A percentile compares a stretch with the other conserved stretches of the same genome.
phyloP scores from a whole-genome alignment of 2,888 invertebrate genomes.

The Entomobrya proxima region DNA sequence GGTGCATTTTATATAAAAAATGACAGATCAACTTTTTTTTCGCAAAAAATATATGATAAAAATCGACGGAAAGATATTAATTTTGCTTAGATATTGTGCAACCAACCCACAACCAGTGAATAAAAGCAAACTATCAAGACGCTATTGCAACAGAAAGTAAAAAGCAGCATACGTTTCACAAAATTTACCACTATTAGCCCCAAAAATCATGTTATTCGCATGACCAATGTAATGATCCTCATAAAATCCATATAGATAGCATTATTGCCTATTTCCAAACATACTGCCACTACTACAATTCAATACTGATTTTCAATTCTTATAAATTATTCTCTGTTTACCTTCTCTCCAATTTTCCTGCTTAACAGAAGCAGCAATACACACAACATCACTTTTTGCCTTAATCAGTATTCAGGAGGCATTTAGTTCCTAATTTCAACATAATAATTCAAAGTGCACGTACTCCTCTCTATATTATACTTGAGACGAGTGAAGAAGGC shows the following conservation, averaged over 20 bases:
- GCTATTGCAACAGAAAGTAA: slow-evolving; percentile 30
- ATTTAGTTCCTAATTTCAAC: slow-evolving; percentile 67
- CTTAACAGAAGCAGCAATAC: background rate
- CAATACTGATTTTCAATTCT: slow-evolving; percentile 33
- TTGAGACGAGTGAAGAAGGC: slow-evolving; percentile 57
- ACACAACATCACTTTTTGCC: background rate
- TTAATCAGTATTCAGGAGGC: slow-evolving; percentile 68
- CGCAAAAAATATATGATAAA: background rate
- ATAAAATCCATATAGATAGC: slow-evolving; percentile 23
- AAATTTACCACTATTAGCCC: slow-evolving; percentile 23
- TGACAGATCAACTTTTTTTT: slow-evolving; percentile 21
- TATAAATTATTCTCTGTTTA: slow-evolving; percentile 9
- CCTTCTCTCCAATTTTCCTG: background rate
- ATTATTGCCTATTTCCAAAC: slow-evolving; percentile 30
- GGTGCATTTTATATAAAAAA: background rate
- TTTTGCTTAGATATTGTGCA: slow-evolving; percentile 1
- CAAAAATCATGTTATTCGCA: slow-evolving; percentile 19
- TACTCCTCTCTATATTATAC: slow-evolving; percentile 33
- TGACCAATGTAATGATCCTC: slow-evolving; percentile 34
- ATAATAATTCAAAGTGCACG: slow-evolving; percentile 63
- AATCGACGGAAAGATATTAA: slow-evolving; percentile 39
- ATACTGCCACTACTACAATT: no score
- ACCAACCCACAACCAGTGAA: background rate
- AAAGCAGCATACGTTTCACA: background rate
- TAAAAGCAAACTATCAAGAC: background rate